Evolutionary conservation across 2,113 vertebrate genomes (phyloP).

Genomic region (Tretioscincus oriximinensis): DNA sequence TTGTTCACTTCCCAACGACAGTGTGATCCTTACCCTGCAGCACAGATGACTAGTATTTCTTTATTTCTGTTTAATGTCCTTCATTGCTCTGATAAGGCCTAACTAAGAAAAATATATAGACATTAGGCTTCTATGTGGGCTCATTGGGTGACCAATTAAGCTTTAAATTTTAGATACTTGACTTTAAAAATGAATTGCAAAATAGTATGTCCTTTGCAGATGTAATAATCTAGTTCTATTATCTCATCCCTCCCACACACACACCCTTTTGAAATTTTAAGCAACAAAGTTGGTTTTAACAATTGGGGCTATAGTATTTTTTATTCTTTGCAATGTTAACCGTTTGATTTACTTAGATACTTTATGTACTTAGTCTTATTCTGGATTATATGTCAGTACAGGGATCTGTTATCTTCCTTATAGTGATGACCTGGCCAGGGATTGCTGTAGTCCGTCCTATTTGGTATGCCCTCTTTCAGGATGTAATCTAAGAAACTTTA

Average conservation of each 20-base stretch:
- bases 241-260: background rate
- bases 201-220: background rate
- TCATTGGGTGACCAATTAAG: background rate
- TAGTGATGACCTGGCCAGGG: background rate
- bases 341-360: no score
- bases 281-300: background rate
- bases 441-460: no score
- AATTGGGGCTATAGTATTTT: background rate
- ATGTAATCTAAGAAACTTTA: no score
- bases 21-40: background rate
- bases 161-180: background rate
- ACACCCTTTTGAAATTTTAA: background rate
- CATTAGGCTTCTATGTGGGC: background rate
- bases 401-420: no score
- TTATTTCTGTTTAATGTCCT: background rate
- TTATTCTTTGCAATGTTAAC: background rate
- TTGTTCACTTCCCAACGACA: constrained; percentile 11
- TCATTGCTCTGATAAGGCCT: background rate
- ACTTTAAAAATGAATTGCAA: background rate
- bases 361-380: no score
- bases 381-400: no score
- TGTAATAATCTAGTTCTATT: background rate
- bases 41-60: background rate
- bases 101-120: background rate
- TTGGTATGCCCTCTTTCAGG: no score